Percentiles rank a stretch among this genome's conserved stretches.
phyloP scores from a whole-genome alignment of 2,888 invertebrate genomes.

The Caenorhabditis sinica region DNA sequence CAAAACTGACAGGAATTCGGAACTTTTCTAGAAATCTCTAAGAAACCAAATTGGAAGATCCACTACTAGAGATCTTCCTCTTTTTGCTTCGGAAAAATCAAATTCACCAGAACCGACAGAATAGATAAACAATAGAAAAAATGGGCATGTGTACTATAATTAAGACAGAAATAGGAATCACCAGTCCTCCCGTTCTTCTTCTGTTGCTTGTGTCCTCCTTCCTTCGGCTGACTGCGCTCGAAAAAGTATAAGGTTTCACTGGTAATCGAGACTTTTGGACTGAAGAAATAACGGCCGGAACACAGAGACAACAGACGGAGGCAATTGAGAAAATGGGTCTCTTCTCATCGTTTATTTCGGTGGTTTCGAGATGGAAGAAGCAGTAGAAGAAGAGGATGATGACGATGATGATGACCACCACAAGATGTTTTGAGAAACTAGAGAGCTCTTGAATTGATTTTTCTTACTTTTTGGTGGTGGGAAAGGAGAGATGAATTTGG shows the following conservation, averaged over 20 bases:
- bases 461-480: neutral
- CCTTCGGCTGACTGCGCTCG: slow-evolving; percentile 43
- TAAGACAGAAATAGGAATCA: slow-evolving; percentile 33
- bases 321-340: slow-evolving; percentile 65
- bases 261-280: slow-evolving; percentile 62
- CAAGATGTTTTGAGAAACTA: slow-evolving; percentile 2
- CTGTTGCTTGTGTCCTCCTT: slow-evolving; percentile 28
- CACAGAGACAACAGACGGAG: slow-evolving; percentile 55
- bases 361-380: slow-evolving; percentile 37
- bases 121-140: slow-evolving; percentile 19
- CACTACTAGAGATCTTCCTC: neutral
- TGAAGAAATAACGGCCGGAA: slow-evolving; percentile 42
- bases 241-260: slow-evolving; percentile 62
- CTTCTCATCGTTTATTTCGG: slow-evolving; percentile 65
- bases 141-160: slow-evolving; percentile 43
- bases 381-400: neutral
- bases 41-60: no score
- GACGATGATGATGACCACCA: slow-evolving; percentile 3
- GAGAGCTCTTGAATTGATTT: slow-evolving; percentile 21
- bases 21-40: no score
- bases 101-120: no score
- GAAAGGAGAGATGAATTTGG: slow-evolving; percentile 24
- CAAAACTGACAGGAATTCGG: no score
- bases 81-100: no score
- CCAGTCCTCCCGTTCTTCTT: slow-evolving; percentile 28